Base-by-base conservation (phyloP, 2,113 vertebrate genomes). In the Oophaga pumilio region DNA sequence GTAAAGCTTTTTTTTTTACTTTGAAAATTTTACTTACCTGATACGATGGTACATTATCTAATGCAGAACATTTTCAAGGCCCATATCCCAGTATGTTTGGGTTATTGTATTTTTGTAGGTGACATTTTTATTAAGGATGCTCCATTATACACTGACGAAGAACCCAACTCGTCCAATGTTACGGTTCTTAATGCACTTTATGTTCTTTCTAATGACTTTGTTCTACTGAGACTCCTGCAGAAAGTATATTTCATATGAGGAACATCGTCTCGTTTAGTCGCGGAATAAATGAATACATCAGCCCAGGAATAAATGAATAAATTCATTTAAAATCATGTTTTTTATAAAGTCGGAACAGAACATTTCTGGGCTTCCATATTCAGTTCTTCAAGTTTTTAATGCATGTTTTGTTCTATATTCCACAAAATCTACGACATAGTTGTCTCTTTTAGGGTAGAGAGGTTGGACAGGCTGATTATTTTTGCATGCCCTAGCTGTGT, bases 231-330 rank as follows among this genome's bases (percentile, higher is more conserved):
- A 81, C 8, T 62, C 26, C 28, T 33, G 17, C 9, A 26, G 26
- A 60, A 20, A 59, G 22, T 49, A 11, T 6, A 13, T 33, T 33
- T 64, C 13, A 64, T n/a, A 68, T 26, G 62, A 69, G n/a, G 50
- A 84, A 69, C 53, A 26, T 53, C 82, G 24, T 56, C 15, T 52
- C 8, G 2, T 66, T 50, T 12, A 66, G n/a, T 10, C 28, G 5
- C 7, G 8, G 82, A 71, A 84, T 84, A 71, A 53, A 84, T 84
- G 49, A 84, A 84, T 84, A 69, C 0, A 83, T 52, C 49, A 53
- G 11, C 11, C 11, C 12, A 8, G 12, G 76, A 78, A 53, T 26
- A n/a, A 78, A 24, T 53, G 50, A 78, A 57, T 57, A 78, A 4
- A 78, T 78, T 28, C 50, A 57, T 17, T 11, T 52, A n/a, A 78